These are phyloP conservation scores for Conus betulinus DNA, from an alignment of 1,140 invertebrate genomes.

Conservation along the genomic window DNA sequence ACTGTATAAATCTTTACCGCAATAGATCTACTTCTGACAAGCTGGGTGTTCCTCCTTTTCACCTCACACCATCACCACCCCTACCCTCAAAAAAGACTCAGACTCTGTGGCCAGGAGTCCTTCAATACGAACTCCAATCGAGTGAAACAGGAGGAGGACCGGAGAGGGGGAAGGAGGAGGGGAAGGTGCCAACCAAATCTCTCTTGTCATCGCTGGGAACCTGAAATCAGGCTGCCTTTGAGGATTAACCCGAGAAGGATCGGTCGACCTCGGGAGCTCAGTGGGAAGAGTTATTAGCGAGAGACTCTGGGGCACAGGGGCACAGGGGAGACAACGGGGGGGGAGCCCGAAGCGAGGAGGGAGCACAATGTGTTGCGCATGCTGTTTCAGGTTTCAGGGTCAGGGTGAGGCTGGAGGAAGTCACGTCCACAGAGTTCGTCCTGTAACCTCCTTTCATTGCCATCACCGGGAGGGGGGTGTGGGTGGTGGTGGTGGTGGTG, in stretches of 20 bases:
- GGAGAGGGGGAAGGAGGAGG: too few species aligned
- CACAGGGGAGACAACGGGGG: too few species aligned
- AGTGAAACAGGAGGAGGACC: too few species aligned
- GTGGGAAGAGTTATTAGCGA: not conserved
- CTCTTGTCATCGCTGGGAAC: not conserved
- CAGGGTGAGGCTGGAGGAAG: not conserved
- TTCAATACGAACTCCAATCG: too few species aligned
- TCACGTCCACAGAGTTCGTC: slow-evolving; percentile 15
- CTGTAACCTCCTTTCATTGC: slow-evolving; percentile 18
- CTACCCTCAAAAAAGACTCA: too few species aligned
- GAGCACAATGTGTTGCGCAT: not conserved
- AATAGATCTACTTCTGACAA: too few species aligned
- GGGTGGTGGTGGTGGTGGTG: not conserved
- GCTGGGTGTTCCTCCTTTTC: too few species aligned
- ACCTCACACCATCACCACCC: too few species aligned
- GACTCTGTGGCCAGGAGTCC: too few species aligned
- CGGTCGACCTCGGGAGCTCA: not conserved
- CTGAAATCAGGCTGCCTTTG: not conserved
- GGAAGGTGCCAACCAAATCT: not conserved
- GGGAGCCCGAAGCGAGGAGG: not conserved
- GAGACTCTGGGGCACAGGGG: not conserved
- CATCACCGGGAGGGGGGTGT: not conserved
- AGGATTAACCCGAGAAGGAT: not conserved
- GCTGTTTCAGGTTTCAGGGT: not conserved
- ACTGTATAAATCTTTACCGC: too few species aligned